Percentiles rank a stretch among this genome's conserved stretches.
These are phyloP conservation scores for Tetrapedia diversipes DNA, from an alignment of 2,888 invertebrate genomes.

Conservation along the genomic window DNA sequence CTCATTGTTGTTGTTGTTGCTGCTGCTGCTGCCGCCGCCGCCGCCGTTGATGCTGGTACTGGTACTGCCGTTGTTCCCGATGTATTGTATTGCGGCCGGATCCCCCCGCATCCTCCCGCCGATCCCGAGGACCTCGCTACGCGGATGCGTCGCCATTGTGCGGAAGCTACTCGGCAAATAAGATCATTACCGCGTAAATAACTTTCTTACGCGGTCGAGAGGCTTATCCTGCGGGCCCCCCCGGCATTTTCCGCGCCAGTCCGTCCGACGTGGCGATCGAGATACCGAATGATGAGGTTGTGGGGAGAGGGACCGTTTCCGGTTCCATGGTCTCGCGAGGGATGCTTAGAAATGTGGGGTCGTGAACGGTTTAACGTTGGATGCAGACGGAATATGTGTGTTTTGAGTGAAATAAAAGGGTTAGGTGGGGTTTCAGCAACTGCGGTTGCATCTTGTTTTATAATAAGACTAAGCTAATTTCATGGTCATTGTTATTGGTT, in stretches of 20 bases:
- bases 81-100: constrained; percentile 40
- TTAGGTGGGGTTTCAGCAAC: no score
- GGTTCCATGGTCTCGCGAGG: constrained; percentile 27
- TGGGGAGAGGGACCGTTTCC: neutral
- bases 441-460: no score
- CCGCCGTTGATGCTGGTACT: constrained; percentile 18
- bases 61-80: constrained; percentile 18
- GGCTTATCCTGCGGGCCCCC: constrained; percentile 42
- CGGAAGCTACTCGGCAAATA: constrained; percentile 78
- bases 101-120: constrained; percentile 38
- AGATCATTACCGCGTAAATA: constrained; percentile 81
- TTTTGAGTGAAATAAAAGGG: no score
- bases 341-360: no score
- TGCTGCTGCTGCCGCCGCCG: constrained; percentile 4
- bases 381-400: no score
- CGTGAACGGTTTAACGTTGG: no score
- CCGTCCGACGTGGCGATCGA: constrained; percentile 20
- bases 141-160: constrained; percentile 66
- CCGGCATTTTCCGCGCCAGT: constrained; percentile 3
- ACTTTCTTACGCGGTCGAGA: constrained; percentile 73
- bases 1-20: constrained; percentile 63
- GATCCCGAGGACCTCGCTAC: constrained; percentile 51
- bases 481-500: no score
- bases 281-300: constrained; percentile 23
- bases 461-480: no score